phyloP scores from a whole-genome alignment of 2,888 invertebrate species.

The Tenthredo scrophulariae region DNA sequence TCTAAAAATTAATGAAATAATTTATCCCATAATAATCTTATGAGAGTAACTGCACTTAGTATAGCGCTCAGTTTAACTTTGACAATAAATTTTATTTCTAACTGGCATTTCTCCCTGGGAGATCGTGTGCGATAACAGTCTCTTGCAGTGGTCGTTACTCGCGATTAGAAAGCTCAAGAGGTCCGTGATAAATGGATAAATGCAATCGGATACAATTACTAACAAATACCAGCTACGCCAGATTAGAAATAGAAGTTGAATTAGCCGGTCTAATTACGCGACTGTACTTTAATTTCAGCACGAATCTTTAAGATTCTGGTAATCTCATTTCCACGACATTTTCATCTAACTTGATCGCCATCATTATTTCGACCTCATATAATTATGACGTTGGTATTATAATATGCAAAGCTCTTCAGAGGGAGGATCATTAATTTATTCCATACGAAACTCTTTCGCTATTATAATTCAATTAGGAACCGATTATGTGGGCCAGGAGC shows the following conservation, averaged over 20 bases:
- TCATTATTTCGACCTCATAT: neutral
- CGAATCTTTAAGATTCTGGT: neutral
- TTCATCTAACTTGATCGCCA: neutral
- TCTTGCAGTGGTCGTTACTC: conserved; percentile 1
- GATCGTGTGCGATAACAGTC: conserved; percentile 1
- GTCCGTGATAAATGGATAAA: conserved; percentile 26
- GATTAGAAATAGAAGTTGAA: conserved; percentile 26
- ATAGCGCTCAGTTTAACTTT: neutral
- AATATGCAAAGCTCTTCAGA: neutral
- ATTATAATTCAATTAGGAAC: neutral
- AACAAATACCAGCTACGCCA: neutral
- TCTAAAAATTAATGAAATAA: neutral
- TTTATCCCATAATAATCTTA: neutral
- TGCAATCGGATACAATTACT: conserved; percentile 42
- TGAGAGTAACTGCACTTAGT: neutral
- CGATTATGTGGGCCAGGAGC: neutral
- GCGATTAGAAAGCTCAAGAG: conserved; percentile 37
- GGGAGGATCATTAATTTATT: neutral
- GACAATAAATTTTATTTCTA: neutral
- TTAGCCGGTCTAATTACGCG: conserved; percentile 7
- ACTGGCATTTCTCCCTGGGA: neutral
- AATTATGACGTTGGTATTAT: neutral
- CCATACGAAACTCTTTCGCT: neutral
- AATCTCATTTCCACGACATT: neutral
- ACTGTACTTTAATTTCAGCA: neutral